Percentiles rank a stretch among this genome's conserved stretches.
Conservation (phyloP, 53 echinoderm and acorn worm species). For the Patiria pectinifera region DNA sequence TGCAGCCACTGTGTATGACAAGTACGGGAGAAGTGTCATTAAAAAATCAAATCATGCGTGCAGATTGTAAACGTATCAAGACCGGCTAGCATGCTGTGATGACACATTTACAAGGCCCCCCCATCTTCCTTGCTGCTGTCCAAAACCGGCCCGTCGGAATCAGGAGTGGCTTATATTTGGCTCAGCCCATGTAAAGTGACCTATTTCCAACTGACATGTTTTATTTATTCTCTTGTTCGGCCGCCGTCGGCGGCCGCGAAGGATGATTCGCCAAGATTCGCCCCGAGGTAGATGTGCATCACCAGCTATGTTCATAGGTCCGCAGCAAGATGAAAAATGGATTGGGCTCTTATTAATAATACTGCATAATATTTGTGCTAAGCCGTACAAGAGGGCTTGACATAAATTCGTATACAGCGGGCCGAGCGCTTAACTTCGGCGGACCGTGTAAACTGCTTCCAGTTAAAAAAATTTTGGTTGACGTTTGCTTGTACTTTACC, state of each 20-base stretch:
- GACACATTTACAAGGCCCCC: not conserved
- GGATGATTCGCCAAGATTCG: slow-evolving; percentile 1
- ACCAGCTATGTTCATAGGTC: not conserved
- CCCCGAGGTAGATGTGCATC: slow-evolving; percentile 31
- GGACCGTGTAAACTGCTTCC: not conserved
- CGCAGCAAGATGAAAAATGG: slow-evolving; percentile 34
- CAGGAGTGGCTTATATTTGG: slow-evolving; percentile 33
- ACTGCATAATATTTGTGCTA: slow-evolving; percentile 53
- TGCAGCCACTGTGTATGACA: not conserved
- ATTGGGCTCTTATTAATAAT: slow-evolving; percentile 48
- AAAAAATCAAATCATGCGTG: not conserved
- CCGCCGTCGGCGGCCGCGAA: not conserved
- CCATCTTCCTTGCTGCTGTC: not conserved
- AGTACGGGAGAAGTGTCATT: not conserved
- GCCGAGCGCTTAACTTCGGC: not conserved
- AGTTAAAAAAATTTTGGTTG: not conserved
- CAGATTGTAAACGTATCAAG: not conserved
- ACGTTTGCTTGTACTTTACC: too few species aligned
- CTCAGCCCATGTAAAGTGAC: slow-evolving; percentile 46
- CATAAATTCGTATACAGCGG: not conserved
- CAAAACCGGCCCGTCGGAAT: not conserved
- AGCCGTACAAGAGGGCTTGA: not conserved
- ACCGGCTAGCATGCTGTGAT: not conserved
- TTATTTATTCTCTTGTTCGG: slow-evolving; percentile 47
- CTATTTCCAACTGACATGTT: slow-evolving; percentile 51